Percentiles rank a stretch among this genome's conserved stretches.
Evolutionary conservation across 1,140 invertebrate genomes (phyloP).

Genomic region (Orussus abietinus): DNA sequence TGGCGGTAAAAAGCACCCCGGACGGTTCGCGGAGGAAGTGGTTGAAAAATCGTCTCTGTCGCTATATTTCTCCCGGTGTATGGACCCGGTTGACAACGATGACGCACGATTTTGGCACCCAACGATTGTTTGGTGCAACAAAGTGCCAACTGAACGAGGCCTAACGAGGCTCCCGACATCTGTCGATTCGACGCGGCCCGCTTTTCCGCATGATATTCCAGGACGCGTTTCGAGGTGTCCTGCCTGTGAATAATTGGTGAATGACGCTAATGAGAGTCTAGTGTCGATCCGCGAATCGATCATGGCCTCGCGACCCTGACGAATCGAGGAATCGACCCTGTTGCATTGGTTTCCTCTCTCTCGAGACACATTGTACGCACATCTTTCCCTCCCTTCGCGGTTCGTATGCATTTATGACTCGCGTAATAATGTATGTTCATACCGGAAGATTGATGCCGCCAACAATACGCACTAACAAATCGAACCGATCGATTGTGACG

Average conservation of each 20-base stretch:
- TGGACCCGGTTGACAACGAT: constrained; percentile 23
- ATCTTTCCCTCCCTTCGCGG: too few species aligned
- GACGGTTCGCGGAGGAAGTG: too few species aligned
- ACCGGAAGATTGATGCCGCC: too few species aligned
- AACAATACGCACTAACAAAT: too few species aligned
- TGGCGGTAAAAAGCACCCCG: too few species aligned
- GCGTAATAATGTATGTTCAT: too few species aligned
- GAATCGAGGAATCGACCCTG: not conserved
- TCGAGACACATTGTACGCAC: not conserved
- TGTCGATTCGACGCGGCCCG: constrained; percentile 46
- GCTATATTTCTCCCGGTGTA: constrained; percentile 5
- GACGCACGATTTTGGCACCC: constrained; percentile 22
- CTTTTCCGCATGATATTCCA: constrained; percentile 26
- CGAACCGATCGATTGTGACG: too few species aligned
- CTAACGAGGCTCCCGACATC: constrained; percentile 48
- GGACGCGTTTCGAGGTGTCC: constrained; percentile 27
- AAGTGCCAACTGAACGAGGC: constrained; percentile 26
- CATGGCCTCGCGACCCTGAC: constrained; percentile 3
- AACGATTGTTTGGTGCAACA: constrained; percentile 20
- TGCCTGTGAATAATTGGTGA: constrained; percentile 50
- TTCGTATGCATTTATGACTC: too few species aligned
- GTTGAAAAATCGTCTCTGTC: too few species aligned
- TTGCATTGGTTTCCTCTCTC: too few species aligned
- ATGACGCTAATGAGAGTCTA: constrained; percentile 49
- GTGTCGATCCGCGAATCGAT: constrained; percentile 29